Conservation (phyloP, 2,113 vertebrate genomes). For the Lycocorax pyrrhopterus region DNA sequence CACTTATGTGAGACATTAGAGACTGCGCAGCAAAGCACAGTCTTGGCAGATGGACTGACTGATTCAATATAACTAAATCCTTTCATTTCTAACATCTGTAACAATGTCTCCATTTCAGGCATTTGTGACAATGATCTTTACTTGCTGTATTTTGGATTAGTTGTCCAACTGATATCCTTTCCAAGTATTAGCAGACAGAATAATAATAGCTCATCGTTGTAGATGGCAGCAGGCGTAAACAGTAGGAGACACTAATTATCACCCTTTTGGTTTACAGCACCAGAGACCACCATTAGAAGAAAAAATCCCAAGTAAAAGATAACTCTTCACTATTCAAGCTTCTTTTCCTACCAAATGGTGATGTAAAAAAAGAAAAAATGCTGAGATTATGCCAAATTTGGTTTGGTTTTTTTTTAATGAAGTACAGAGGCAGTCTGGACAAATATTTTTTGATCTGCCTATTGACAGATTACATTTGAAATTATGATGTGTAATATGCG, state of each 20-base stretch:
- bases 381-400: neutral
- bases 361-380: neutral
- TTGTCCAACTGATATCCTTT: neutral
- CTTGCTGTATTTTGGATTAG: slow-evolving; percentile 20
- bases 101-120: neutral
- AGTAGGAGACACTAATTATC: slow-evolving; percentile 32
- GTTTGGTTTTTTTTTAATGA: neutral
- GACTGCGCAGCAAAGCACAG: neutral
- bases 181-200: slow-evolving; percentile 24
- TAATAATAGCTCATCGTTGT: slow-evolving; percentile 7
- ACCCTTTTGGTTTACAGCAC: neutral
- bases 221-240: slow-evolving; percentile 29
- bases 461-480: neutral
- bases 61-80: neutral
- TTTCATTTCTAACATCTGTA: slow-evolving; percentile 9
- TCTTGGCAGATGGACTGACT: neutral
- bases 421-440: neutral
- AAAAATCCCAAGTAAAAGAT: neutral
- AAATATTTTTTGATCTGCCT: neutral
- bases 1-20: neutral
- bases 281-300: neutral
- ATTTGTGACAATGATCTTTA: slow-evolving; percentile 11
- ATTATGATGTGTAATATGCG: neutral
- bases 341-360: neutral
- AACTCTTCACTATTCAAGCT: neutral